These are phyloP conservation scores for Cheilosia pagana DNA, from an alignment of 2,888 invertebrate species.

Conservation along the genomic window DNA sequence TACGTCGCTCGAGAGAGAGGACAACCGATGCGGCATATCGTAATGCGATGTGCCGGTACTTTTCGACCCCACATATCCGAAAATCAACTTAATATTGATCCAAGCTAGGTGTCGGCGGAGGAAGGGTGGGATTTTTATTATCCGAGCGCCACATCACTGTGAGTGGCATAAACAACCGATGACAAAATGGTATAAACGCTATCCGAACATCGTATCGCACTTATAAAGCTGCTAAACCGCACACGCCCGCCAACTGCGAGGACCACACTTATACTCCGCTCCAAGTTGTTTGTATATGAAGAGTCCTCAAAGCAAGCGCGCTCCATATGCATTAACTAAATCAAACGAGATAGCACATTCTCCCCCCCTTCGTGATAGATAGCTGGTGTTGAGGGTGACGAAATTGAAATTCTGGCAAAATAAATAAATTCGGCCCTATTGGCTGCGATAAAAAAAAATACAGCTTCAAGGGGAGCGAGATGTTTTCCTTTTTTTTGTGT, in stretches of 20 bases:
- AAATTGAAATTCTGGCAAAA: slow-evolving; percentile 63
- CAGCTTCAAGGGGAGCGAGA: background rate
- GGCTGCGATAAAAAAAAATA: slow-evolving; percentile 15
- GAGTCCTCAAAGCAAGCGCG: slow-evolving; percentile 35
- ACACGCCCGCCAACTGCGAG: background rate
- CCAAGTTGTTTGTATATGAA: slow-evolving; percentile 41
- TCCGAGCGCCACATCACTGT: slow-evolving; percentile 34
- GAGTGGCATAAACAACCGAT: slow-evolving; percentile 43
- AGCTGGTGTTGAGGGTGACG: slow-evolving; percentile 13
- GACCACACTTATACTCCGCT: slow-evolving; percentile 6
- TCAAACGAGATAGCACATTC: slow-evolving; percentile 49
- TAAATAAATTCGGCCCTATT: slow-evolving; percentile 55
- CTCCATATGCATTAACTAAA: slow-evolving; percentile 58
- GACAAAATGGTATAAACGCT: slow-evolving; percentile 26
- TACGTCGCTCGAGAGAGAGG: slow-evolving; percentile 33
- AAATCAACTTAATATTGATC: slow-evolving; percentile 54
- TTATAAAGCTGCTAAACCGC: slow-evolving; percentile 25
- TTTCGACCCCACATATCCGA: slow-evolving; percentile 37
- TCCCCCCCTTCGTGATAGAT: slow-evolving; percentile 20
- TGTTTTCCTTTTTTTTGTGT: slow-evolving; percentile 19
- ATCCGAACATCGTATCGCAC: slow-evolving; percentile 44
- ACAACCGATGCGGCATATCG: slow-evolving; percentile 60
- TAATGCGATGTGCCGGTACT: slow-evolving; percentile 56
- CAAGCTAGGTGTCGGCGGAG: slow-evolving; percentile 12
- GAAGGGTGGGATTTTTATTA: slow-evolving; percentile 22